phyloP scores from a whole-genome alignment of 2,797 vertebrate genomes.

The Sternarchorhynchus goeldii region DNA sequence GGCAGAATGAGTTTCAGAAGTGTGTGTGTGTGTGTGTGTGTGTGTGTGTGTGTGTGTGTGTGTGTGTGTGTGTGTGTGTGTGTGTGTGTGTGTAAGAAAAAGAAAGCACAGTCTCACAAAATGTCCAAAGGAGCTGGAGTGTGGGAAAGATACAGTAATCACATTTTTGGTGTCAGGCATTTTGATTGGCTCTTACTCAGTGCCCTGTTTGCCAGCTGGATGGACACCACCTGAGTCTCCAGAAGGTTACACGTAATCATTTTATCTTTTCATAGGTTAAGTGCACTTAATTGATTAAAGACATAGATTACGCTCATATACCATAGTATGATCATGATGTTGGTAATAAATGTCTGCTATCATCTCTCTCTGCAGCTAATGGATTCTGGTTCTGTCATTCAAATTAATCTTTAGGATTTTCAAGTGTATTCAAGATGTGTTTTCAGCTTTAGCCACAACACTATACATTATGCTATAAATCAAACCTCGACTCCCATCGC shows the following conservation, averaged over 20 bases:
- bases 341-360: not conserved
- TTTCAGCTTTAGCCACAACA: conserved; percentile 14
- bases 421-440: conserved; percentile 24
- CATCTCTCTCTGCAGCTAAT: not conserved
- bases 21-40: not conserved
- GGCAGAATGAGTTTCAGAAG: conserved; percentile 15
- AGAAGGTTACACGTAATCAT: conserved; percentile 64
- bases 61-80: not conserved
- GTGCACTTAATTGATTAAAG: conserved; percentile 66
- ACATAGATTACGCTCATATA: not conserved
- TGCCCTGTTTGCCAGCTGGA: conserved; percentile 64
- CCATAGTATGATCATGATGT: not conserved
- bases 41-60: not conserved
- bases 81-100: not conserved
- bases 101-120: not conserved
- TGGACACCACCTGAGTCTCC: conserved; percentile 53
- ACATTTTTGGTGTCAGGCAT: conserved; percentile 55
- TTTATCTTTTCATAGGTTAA: conserved; percentile 67
- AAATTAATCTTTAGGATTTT: not conserved
- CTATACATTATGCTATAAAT: conserved; percentile 36
- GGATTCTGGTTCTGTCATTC: conserved; percentile 4
- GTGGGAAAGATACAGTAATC: conserved; percentile 44
- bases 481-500: conserved; percentile 29
- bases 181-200: conserved; percentile 61
- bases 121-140: conserved; percentile 24